These are phyloP conservation scores for Drosophila gaucha DNA, from an alignment of 2,888 invertebrate genomes.

Conservation along the genomic window DNA sequence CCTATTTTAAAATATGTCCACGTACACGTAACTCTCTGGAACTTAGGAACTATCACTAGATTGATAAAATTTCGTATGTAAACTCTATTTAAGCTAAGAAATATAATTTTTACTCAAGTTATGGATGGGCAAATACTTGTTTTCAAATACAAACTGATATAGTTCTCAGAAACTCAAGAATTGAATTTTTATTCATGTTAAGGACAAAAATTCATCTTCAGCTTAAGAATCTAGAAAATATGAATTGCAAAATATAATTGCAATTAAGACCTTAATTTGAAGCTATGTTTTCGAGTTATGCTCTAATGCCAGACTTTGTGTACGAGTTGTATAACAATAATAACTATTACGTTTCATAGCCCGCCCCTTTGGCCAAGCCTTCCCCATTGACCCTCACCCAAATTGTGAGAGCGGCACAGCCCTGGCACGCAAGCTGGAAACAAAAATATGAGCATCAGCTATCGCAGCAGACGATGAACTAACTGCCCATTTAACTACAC, in stretches of 20 bases:
- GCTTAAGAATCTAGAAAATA: not conserved
- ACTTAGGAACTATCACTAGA: not conserved
- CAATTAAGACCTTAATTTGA: not conserved
- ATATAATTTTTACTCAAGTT: not conserved
- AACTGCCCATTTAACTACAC: slow-evolving; percentile 43
- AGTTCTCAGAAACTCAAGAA: not conserved
- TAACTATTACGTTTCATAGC: not conserved
- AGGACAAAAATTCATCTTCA: not conserved
- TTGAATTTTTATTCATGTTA: too few relatives aligned
- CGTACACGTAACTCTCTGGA: not conserved
- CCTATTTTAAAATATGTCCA: not conserved
- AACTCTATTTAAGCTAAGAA: not conserved
- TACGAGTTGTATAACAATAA: slow-evolving; percentile 1
- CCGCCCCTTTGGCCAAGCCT: slow-evolving; percentile 56
- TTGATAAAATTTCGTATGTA: not conserved
- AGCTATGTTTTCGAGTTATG: slow-evolving; percentile 1
- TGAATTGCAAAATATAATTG: slow-evolving; percentile 5
- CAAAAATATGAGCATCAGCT: too few relatives aligned
- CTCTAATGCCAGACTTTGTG: slow-evolving; percentile 8
- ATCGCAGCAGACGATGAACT: slow-evolving; percentile 31
- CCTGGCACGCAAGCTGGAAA: slow-evolving; percentile 71
- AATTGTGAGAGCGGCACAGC: slow-evolving; percentile 53
- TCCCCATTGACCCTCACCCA: slow-evolving; percentile 76
- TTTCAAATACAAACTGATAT: not conserved
- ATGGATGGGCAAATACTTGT: too few relatives aligned